Evolutionary conservation across 2,888 invertebrate genomes (phyloP).

Genomic region (Acanthacorydalis orientalis): DNA sequence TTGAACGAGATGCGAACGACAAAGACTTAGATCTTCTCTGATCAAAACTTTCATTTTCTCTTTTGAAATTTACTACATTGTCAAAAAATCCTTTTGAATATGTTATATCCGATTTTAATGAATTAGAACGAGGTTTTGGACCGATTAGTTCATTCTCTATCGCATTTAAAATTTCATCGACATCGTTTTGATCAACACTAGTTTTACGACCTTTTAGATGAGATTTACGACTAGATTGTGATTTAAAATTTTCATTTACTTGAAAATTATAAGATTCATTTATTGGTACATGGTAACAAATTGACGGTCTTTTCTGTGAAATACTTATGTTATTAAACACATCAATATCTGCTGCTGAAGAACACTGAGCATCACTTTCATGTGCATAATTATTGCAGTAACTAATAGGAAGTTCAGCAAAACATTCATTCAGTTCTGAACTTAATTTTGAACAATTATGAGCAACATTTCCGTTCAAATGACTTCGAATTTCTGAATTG

Average conservation of each 20-base stretch:
- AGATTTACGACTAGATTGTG: neutral
- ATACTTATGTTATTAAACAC: conserved; percentile 1
- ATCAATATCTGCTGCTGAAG: conserved; percentile 1
- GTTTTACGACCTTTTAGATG: neutral
- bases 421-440: neutral
- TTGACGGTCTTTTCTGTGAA: neutral
- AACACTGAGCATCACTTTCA: neutral
- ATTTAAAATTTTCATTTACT: neutral
- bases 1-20: neutral
- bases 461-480: neutral
- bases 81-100: neutral
- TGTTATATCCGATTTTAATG: neutral
- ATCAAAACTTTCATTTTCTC: too few relatives aligned
- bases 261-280: neutral
- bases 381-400: conserved; percentile 2
- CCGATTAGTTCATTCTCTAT: conserved; percentile 3
- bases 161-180: conserved; percentile 1
- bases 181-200: neutral
- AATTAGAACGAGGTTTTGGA: conserved; percentile 1
- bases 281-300: neutral
- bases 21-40: neutral
- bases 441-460: neutral
- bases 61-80: too few relatives aligned
- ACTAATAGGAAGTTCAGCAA: conserved; percentile 2
- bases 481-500: neutral